Conservation (phyloP, 2,888 invertebrate species). For the Colostygia pectinataria region DNA sequence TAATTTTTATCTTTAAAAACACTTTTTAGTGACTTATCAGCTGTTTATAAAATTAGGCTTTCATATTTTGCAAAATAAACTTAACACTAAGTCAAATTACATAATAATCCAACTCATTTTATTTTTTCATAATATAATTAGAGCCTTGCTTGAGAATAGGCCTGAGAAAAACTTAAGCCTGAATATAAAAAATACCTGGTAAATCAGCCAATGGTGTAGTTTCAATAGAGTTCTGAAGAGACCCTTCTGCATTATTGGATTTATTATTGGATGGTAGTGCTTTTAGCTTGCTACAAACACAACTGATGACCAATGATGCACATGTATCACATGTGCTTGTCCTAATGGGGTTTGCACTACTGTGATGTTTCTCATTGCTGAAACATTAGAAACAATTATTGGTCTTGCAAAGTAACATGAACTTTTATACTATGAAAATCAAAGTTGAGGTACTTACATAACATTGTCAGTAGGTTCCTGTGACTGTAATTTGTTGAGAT, state of each 20-base stretch:
- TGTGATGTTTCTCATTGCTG: constrained; percentile 42
- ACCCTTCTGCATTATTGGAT: constrained; percentile 36
- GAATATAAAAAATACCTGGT: too few species aligned
- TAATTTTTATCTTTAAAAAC: too few species aligned
- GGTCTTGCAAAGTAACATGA: background rate
- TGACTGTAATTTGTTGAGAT: constrained; percentile 57
- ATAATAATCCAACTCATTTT: too few species aligned
- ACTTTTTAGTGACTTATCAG: too few species aligned
- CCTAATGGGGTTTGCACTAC: constrained; percentile 33
- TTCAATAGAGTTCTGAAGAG: constrained; percentile 56
- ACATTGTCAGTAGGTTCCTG: constrained; percentile 48
- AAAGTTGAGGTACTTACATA: constrained; percentile 43
- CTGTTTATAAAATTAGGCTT: too few species aligned
- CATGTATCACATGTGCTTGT: constrained; percentile 54
- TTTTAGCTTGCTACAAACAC: constrained; percentile 47
- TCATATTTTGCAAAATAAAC: too few species aligned
- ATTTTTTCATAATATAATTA: too few species aligned
- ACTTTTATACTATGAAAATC: background rate
- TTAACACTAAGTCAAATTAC: too few species aligned
- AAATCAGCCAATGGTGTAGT: constrained; percentile 68
- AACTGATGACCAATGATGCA: constrained; percentile 41
- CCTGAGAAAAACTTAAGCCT: too few species aligned
- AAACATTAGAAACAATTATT: constrained; percentile 23
- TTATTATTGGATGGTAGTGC: constrained; percentile 1
- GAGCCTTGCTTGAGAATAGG: too few species aligned